These are phyloP conservation scores for Enteromius argenteus DNA, from an alignment of 2,797 vertebrate species.

Conservation along the genomic window DNA sequence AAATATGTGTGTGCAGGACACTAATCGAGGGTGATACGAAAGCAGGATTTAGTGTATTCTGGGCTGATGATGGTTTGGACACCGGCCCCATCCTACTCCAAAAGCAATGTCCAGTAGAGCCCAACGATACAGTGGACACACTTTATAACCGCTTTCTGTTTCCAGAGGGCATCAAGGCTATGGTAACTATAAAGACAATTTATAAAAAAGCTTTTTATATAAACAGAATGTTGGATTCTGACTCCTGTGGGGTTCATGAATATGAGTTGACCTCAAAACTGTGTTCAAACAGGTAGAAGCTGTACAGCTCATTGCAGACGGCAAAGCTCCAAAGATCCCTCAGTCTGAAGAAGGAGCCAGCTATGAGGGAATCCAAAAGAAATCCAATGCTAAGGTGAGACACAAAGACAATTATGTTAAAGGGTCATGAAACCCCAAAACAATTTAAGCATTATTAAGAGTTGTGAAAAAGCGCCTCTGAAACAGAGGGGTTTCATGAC, in stretches of 20 bases:
- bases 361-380: constrained; percentile 96
- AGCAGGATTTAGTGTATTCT: constrained; percentile 94
- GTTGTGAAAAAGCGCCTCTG: too few relatives aligned
- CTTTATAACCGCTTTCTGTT: constrained; percentile 96
- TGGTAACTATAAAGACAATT: constrained; percentile 79
- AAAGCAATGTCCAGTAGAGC: constrained; percentile 85
- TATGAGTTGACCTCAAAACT: neutral
- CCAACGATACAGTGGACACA: constrained; percentile 92
- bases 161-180: constrained; percentile 95
- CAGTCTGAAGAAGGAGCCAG: constrained; percentile 91
- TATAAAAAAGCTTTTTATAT: neutral
- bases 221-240: neutral
- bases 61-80: constrained; percentile 97
- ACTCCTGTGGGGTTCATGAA: neutral
- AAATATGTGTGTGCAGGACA: constrained; percentile 80
- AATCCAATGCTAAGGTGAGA: constrained; percentile 89
- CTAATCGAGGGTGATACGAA: constrained; percentile 94
- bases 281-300: constrained; percentile 85
- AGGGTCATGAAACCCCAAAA: too few relatives aligned
- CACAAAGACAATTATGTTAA: neutral
- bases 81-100: constrained; percentile 96
- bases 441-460: too few relatives aligned
- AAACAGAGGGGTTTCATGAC: too few relatives aligned
- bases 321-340: constrained; percentile 85
- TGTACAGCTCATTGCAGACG: constrained; percentile 93